Evolutionary conservation across 2,113 vertebrate genomes (phyloP), one percentile per base, ranked within the genome.

Genomic region (Rhodinocichla rosea): DNA sequence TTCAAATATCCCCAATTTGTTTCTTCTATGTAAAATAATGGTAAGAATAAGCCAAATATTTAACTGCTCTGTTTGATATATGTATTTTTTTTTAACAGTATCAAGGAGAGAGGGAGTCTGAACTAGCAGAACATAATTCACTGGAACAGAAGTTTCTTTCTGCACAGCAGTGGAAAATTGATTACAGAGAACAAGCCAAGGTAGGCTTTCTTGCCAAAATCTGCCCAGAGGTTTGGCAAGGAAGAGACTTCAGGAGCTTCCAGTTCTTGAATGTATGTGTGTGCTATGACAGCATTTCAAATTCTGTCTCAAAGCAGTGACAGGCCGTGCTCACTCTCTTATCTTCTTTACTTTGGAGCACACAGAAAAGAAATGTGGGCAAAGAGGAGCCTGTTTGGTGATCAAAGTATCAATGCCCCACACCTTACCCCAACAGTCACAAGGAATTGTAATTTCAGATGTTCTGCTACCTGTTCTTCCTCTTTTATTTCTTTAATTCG

Each of bases 121-220:
- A 99, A 85, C 91, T 99, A 55, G 97, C 97, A 17, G 98, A 99
- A 96, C 96, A 99, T 56, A 69, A 76, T 33, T 94, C 96, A 14
- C 87, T 99, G 92, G 97, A 98, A 83, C 67, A 93, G 27, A 98
- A 98, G 79, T 98, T 98, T 87, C 55, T 64, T 39, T 96, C 97
- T 83, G 98, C 98, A 11, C 96, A 91, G 30, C 96, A 95, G 45
- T 96, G 97, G 98, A 98, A 98, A 94, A 82, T 4, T 5, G 97
- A 98, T 7, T 68, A 24, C 42, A 97, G 86, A 83, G 96, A 96
- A 27, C 79, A 95, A 59, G 94, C 96, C 27, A 98, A 98, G 98
- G 99, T 99, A 83, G 83, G 11, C 8, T 44, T 59, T 12, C 40
- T 69, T 93, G 59, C 10, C 23, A 57, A 45, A 67, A 56, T 62